These are phyloP conservation scores for Thunnus thynnus DNA, from an alignment of 2,113 vertebrate genomes.

Conservation along the genomic window DNA sequence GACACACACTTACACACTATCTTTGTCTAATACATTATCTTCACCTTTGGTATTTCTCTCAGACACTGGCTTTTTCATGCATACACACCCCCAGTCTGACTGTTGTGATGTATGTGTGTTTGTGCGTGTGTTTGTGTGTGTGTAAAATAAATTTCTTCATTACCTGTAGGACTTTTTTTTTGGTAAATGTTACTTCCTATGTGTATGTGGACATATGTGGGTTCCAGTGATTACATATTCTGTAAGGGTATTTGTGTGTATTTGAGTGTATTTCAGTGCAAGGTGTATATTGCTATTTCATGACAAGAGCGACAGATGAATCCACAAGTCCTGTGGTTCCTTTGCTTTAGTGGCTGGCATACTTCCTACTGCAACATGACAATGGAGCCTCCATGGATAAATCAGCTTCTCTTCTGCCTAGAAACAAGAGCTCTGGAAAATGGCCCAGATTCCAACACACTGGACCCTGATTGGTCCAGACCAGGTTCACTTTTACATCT, in stretches of 20 bases:
- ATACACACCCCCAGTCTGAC: neutral
- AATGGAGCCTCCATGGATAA: conserved; percentile 48
- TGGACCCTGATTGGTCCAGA: conserved; percentile 60
- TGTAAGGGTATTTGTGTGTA: neutral
- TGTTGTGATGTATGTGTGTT: neutral
- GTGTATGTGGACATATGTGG: neutral
- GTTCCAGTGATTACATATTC: neutral
- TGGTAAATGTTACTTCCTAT: neutral
- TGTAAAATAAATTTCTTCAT: neutral
- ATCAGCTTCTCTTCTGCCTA: conserved; percentile 64
- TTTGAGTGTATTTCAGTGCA: conserved; percentile 32
- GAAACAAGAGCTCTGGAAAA: conserved; percentile 64
- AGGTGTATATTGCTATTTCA: conserved; percentile 17
- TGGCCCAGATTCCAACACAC: conserved; percentile 60
- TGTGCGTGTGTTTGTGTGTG: too few relatives aligned
- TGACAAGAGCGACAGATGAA: conserved; percentile 62
- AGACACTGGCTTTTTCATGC: neutral
- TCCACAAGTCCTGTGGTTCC: conserved; percentile 46
- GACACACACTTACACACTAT: too few relatives aligned
- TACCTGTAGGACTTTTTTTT: neutral
- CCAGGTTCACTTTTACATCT: conserved; percentile 40
- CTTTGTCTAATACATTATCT: neutral
- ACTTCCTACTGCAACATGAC: conserved; percentile 61
- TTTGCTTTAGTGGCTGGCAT: conserved; percentile 51
- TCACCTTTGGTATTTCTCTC: neutral